Evolutionary conservation across 1,140 invertebrate genomes (phyloP).

Genomic region (Holcopasites calliopsidis): DNA sequence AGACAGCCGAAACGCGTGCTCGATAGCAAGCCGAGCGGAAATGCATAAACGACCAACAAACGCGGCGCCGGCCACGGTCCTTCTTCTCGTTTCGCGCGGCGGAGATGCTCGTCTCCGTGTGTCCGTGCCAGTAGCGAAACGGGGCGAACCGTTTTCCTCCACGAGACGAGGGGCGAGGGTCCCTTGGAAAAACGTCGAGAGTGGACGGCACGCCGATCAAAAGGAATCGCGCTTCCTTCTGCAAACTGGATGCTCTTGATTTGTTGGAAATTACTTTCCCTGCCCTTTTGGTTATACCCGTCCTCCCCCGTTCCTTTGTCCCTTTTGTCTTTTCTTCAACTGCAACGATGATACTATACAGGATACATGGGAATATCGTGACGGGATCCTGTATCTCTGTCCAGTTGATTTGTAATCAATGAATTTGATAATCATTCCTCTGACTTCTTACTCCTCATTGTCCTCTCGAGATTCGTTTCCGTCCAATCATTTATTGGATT

Average conservation of each 20-base stretch:
- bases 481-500: no score
- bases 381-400: no score
- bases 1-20: conserved; percentile 53
- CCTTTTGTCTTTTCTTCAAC: neutral
- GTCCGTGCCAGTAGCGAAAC: conserved; percentile 18
- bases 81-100: conserved; percentile 29
- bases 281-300: neutral
- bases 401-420: no score
- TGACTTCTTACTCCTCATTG: no score
- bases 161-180: conserved; percentile 40
- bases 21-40: conserved; percentile 74
- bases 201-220: conserved; percentile 44
- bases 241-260: conserved; percentile 35
- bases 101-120: neutral
- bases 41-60: conserved; percentile 71
- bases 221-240: conserved; percentile 36
- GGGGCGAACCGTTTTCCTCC: conserved; percentile 11
- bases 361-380: no score
- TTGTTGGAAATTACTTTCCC: conserved; percentile 39
- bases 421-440: no score
- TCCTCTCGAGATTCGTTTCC: no score
- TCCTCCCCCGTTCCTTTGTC: neutral
- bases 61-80: conserved; percentile 41
- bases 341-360: no score
- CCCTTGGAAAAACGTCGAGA: conserved; percentile 1